Percentiles rank a stretch among this genome's conserved stretches.
These are phyloP conservation scores for Xiphydria camelus DNA, from an alignment of 2,888 invertebrate species.

Conservation along the genomic window DNA sequence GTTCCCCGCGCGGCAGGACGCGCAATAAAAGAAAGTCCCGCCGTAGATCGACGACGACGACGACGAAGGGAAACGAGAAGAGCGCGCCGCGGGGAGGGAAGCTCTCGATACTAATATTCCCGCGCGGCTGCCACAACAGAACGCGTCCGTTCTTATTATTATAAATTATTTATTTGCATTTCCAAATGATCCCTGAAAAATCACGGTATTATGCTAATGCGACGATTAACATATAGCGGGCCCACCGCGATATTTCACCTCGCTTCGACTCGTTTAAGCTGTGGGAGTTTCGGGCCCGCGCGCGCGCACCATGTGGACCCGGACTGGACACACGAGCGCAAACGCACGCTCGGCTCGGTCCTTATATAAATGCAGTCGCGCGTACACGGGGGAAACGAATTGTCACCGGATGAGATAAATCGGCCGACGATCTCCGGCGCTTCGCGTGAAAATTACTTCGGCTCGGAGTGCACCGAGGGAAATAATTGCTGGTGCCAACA, in stretches of 20 bases:
- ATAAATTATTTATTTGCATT: slow-evolving; percentile 59
- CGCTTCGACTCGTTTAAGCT: slow-evolving; percentile 29
- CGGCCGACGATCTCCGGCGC: too few relatives aligned
- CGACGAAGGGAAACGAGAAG: not conserved
- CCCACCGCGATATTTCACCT: slow-evolving; percentile 56
- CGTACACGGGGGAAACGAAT: too few relatives aligned
- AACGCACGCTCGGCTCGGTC: too few relatives aligned
- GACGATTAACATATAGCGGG: slow-evolving; percentile 55
- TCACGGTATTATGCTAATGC: slow-evolving; percentile 58
- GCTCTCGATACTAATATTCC: slow-evolving; percentile 13
- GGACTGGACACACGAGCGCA: not conserved
- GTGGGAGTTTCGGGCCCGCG: slow-evolving; percentile 27
- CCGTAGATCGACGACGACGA: slow-evolving; percentile 26
- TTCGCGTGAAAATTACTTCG: too few relatives aligned
- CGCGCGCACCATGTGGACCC: not conserved
- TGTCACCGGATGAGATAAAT: too few relatives aligned
- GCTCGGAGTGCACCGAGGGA: too few relatives aligned
- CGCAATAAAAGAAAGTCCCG: slow-evolving; percentile 25
- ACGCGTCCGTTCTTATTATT: slow-evolving; percentile 50
- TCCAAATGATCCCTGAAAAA: slow-evolving; percentile 58
- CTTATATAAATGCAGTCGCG: too few relatives aligned
- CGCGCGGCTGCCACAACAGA: slow-evolving; percentile 17
- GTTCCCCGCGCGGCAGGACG: slow-evolving; percentile 19
- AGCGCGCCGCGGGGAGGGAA: too few relatives aligned
- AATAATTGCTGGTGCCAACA: too few relatives aligned